Base-by-base conservation (phyloP, 2,888 invertebrate genomes). In the Andrena trimmerana region DNA sequence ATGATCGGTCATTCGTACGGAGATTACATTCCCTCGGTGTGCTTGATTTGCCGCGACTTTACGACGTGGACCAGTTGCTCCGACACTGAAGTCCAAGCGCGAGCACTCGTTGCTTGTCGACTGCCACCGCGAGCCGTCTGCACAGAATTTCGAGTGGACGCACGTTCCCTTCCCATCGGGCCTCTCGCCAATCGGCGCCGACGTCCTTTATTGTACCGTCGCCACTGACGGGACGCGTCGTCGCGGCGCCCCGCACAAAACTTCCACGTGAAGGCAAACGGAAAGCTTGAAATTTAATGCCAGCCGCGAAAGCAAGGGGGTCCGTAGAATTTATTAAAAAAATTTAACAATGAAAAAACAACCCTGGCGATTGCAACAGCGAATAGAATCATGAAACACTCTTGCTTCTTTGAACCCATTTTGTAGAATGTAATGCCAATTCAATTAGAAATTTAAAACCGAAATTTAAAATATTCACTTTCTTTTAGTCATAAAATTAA, bases 11-110 rank as follows among this genome's bases (percentile, higher is more conserved):
- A 89, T 87, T 82, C 86, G 84, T 85, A 88, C 85, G 86, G 90
- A 90, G 93, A 92, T 93, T 91, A 93, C 93, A 93, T 93, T 93
- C 92, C 93, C 92, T 88, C 87, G 85, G 72, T 72, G 65, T 78
- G 80, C 71, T 79, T 85, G 87, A 70, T 86, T 78, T 81, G 79
- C 82, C 78, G 84, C 87, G 84, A 69, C 78, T 81, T 77, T 80
- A 83, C 82, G 82, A 86, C 88, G 85, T 90, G 93, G 93, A 93
- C 93, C 92, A 93, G 92, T 93, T 90, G 92, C 93, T 93, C 93
- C 93, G 93, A 93, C 90, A 90, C 92, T 92, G 92, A 92, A 92
- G 90, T 91, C 92, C 92, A 90, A 89, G 89, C 90, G 85, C 83
- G 79, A 75, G 69, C 81, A 86, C 78, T 89, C 83, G 85, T 80